Conservation (phyloP, 2,888 invertebrate genomes). For the Meganola albula region DNA sequence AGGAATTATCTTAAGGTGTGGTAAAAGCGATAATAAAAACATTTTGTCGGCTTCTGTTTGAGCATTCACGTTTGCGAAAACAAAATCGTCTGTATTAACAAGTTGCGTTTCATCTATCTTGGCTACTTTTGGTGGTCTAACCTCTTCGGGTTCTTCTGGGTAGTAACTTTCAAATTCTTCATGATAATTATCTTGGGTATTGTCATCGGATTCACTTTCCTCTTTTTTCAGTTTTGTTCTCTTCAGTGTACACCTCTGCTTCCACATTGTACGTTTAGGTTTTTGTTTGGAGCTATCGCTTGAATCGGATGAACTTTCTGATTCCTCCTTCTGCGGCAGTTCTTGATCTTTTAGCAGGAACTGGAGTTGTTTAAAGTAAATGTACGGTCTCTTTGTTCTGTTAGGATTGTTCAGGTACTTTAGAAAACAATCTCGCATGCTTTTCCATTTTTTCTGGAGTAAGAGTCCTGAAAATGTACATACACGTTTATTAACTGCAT, state of each 20-base stretch:
- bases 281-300: slow-evolving; percentile 33
- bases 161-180: slow-evolving; percentile 33
- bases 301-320: slow-evolving; percentile 39
- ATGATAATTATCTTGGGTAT: slow-evolving; percentile 27
- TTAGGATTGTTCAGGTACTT: slow-evolving; percentile 55
- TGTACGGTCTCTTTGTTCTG: slow-evolving; percentile 54
- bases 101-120: slow-evolving; percentile 24
- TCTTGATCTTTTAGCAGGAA: slow-evolving; percentile 51
- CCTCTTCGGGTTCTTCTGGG: slow-evolving; percentile 24
- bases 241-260: slow-evolving; percentile 37
- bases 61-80: slow-evolving; percentile 57
- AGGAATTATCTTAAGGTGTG: slow-evolving; percentile 61
- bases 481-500: background rate
- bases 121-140: slow-evolving; percentile 25
- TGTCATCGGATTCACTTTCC: slow-evolving; percentile 44
- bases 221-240: slow-evolving; percentile 43
- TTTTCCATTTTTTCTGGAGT: slow-evolving; percentile 71
- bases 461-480: slow-evolving; percentile 54
- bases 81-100: slow-evolving; percentile 58
- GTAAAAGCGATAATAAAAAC: slow-evolving; percentile 61
- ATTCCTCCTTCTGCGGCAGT: slow-evolving; percentile 21
- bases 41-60: slow-evolving; percentile 56
- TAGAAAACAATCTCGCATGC: slow-evolving; percentile 62
- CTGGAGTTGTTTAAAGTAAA: slow-evolving; percentile 54
- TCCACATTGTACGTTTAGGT: slow-evolving; percentile 39